Evolutionary conservation across 2,797 vertebrate genomes (phyloP).

Genomic region (Esox masquinongy): DNA sequence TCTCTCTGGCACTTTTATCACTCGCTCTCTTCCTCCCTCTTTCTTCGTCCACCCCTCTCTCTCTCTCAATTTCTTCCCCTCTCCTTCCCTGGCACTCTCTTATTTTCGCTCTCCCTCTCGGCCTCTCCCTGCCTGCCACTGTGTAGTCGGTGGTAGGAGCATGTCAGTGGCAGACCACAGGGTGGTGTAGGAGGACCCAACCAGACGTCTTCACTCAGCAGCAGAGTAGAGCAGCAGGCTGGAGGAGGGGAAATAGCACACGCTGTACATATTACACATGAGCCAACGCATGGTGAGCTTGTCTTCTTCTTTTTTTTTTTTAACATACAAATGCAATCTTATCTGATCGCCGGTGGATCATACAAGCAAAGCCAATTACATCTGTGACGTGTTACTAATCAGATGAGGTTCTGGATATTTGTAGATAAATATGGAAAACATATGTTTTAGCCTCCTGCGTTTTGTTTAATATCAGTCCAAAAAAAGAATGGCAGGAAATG

Average conservation of each 20-base stretch:
- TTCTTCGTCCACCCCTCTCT: neutral
- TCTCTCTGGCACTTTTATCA: neutral
- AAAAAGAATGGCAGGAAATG: slow-evolving; percentile 8
- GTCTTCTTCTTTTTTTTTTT: slow-evolving; percentile 3
- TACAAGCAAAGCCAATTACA: neutral
- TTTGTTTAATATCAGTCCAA: slow-evolving; percentile 12
- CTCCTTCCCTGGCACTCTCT: neutral
- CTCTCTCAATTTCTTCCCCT: neutral
- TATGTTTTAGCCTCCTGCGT: neutral
- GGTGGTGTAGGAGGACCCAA: slow-evolving; percentile 90
- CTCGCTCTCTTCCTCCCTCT: neutral
- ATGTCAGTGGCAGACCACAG: slow-evolving; percentile 87
- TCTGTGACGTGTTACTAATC: slow-evolving; percentile 1
- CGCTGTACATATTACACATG: slow-evolving; percentile 24
- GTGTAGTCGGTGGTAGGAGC: slow-evolving; percentile 47
- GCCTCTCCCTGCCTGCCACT: neutral
- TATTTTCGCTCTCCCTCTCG: neutral
- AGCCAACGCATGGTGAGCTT: slow-evolving; percentile 27
- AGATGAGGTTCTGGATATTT: neutral
- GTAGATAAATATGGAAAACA: neutral
- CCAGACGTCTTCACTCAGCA: slow-evolving; percentile 63
- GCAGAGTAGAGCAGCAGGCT: slow-evolving; percentile 26
- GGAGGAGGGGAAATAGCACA: slow-evolving; percentile 35
- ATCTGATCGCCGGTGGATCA: neutral
- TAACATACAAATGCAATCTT: neutral